Base-by-base conservation (phyloP, 2,888 invertebrate species). In the Rhaphigaster nebulosa region DNA sequence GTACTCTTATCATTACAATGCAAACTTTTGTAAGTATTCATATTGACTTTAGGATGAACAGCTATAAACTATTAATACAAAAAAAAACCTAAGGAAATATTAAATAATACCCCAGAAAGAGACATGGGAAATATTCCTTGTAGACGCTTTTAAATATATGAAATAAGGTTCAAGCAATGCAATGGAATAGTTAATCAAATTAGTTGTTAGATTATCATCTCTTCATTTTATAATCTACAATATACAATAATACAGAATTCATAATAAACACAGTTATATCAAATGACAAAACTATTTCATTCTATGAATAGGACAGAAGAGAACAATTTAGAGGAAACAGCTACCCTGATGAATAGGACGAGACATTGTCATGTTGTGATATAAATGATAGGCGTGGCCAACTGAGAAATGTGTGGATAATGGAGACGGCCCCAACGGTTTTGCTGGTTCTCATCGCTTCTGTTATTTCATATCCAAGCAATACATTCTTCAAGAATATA, bases 321-420 rank as follows among this genome's bases (percentile, higher is more conserved):
- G 41, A 84, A 45, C 84, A 84, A 80, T 80, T 80, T 80, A 45
- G 45, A 84, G 84, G 84, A 84, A 84, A 84, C 84, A 84, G 84
- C 45, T 76, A 45, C 13, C n/a, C 13, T 12, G 26, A 12, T 84
- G 45, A 50, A 84, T n/a, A 84, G 84, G 45, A 45, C 2, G n/a
- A 45, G n/a, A 84, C 84, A 84, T 45, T 84, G 84, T 84, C n/a
- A 45, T 45, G 45, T 80, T 12, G 41, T n/a, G 84, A 84, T 84
- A 84, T 41, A 54, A 70, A 70, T 90, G 80, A 80, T 52, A 80
- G 90, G 90, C 76, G 76, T 90, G 90, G 52, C 70, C 29, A 80
- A 90, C 50, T 45, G 45, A 80, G 90, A 90, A 70, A 90, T 90
- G 90, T 70, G 90, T 45, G 54, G 76, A 80, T 60, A 76, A 80